Conservation (phyloP, 2,113 vertebrate genomes). For the Gadus chalcogrammus region DNA sequence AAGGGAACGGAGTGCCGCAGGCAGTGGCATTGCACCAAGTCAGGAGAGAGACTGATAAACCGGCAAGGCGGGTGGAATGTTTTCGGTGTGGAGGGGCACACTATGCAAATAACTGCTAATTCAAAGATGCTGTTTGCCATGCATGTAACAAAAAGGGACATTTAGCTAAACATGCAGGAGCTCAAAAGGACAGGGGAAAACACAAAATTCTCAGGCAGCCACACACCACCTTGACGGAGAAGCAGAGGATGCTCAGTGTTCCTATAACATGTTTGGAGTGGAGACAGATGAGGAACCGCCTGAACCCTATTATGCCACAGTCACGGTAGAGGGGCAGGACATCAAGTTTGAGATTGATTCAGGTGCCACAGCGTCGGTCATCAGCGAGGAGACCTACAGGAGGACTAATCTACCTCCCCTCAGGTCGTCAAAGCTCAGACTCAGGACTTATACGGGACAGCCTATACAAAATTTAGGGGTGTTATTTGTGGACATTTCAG, state of each 20-base stretch:
- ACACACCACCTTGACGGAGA: no score
- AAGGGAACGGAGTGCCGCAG: neutral
- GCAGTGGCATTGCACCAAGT: constrained; percentile 5
- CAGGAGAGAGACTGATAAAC: constrained; percentile 5
- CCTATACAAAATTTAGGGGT: neutral
- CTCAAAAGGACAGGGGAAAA: neutral
- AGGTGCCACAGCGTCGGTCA: neutral
- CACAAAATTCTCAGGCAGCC: no score
- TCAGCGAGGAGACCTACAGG: neutral
- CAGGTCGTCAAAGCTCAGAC: neutral
- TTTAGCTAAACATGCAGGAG: neutral
- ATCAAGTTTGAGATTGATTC: neutral
- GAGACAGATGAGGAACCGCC: no score
- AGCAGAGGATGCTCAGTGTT: no score
- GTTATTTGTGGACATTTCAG: neutral
- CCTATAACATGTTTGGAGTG: no score
- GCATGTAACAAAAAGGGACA: neutral
- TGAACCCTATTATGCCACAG: neutral
- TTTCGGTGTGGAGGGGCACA: no score
- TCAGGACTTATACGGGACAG: neutral
- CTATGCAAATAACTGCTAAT: no score
- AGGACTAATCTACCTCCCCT: neutral
- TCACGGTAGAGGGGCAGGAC: neutral
- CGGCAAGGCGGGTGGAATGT: neutral
- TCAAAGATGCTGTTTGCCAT: no score